phyloP scores from a whole-genome alignment of 1,140 invertebrate genomes.

The Heliconius hewitsoni region DNA sequence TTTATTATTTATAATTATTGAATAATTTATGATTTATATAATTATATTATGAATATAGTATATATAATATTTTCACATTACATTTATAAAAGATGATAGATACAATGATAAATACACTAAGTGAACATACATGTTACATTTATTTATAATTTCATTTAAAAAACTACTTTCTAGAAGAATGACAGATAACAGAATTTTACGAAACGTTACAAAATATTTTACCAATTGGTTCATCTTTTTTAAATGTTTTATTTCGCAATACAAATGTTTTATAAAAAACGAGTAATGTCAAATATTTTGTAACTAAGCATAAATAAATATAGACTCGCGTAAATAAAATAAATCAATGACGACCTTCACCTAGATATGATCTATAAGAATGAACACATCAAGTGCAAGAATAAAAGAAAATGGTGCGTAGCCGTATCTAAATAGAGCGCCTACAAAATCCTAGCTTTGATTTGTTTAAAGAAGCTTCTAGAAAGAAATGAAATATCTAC shows the following conservation, averaged over 20 bases:
- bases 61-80: background rate
- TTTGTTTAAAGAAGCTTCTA: conserved; percentile 49
- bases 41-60: background rate
- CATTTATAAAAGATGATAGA: background rate
- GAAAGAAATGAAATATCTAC: conserved; percentile 54
- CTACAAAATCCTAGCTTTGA: conserved; percentile 47
- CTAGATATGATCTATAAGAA: conserved; percentile 29
- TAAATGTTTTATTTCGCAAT: background rate
- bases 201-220: conserved; percentile 13
- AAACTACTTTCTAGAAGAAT: conserved; percentile 10
- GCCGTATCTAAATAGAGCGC: conserved; percentile 53
- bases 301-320: conserved; percentile 11
- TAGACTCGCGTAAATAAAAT: background rate
- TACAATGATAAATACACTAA: background rate
- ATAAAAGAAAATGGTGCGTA: conserved; percentile 62
- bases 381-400: conserved; percentile 53
- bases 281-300: conserved; percentile 1
- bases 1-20: background rate
- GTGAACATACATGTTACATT: background rate
- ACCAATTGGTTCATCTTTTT: background rate
- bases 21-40: background rate
- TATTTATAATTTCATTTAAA: background rate
- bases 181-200: background rate
- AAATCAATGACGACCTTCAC: conserved; percentile 30
- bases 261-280: background rate